Base-by-base conservation (phyloP, 2,888 invertebrate species). In the Tribolium freemani region DNA sequence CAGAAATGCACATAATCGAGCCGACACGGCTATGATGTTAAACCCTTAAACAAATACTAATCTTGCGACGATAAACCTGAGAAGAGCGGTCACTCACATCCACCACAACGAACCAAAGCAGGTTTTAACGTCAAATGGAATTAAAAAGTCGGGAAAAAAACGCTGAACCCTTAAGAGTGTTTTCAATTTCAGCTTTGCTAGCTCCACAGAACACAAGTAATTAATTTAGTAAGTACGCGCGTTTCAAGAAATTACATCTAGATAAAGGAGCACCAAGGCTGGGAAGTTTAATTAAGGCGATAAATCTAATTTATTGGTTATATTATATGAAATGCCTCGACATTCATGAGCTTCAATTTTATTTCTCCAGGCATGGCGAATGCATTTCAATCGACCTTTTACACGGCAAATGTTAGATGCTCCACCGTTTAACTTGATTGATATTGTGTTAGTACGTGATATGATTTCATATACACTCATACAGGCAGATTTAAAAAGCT, bases 371-470 rank as follows among this genome's bases (percentile, higher is more conserved):
- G 51, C 69, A 60, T 69, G 48, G 69, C 69, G 69, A 69, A 69
- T 60, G 69, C 69, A 69, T 53, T 69, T 69, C 69, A 69, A 69
- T 60, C 69, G 69, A 60, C 60, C 69, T 69, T 69, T 69, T 69
- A 63, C 68, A 58, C 58, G 68, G 68, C 58, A 68, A 68, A 68
- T 68, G 69, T 60, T 69, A 69, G 69, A 69, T 44, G 53, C 44
- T 57, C 10, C 73, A 70, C 76, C 75, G 70, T 74, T 78, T 75
- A 76, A 67, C 73, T 73, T 78, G 78, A 79, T 78, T 79, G 77
- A 78, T 79, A 78, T 76, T 71, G 72, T 76, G 77, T 74, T 77
- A 78, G 76, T 77, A 78, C 76, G 76, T 77, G 77, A 77, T 78
- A 76, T 75, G 75, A 77, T 78, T 77, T 77, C 77, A 74, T 78